Conservation (phyloP, 2,888 invertebrate genomes). For the Eudemis profundana region DNA sequence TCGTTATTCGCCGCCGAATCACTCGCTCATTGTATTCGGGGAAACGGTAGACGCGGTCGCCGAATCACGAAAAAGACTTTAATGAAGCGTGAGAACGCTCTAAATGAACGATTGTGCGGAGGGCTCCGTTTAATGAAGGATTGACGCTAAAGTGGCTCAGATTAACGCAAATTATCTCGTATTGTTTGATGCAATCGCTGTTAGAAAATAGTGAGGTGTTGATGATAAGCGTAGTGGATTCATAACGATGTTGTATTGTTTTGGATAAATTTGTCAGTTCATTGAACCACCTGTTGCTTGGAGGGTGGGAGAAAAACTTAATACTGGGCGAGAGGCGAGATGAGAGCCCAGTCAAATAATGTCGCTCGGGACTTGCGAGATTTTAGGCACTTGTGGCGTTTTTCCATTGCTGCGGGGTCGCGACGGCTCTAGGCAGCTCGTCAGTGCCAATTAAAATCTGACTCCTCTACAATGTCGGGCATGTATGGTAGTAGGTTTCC, state of each 20-base stretch:
- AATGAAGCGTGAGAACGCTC: constrained; percentile 84
- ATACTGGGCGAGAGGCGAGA: constrained; percentile 56
- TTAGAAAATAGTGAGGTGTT: constrained; percentile 21
- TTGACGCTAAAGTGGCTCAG: constrained; percentile 75
- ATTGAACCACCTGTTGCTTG: constrained; percentile 74
- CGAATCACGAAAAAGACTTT: constrained; percentile 84
- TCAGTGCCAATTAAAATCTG: constrained; percentile 78
- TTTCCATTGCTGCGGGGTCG: neutral
- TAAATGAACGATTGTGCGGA: constrained; percentile 82
- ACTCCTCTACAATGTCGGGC: constrained; percentile 67
- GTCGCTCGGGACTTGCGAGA: neutral
- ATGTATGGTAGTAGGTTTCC: neutral
- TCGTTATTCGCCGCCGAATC: constrained; percentile 86
- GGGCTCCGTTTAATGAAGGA: constrained; percentile 78
- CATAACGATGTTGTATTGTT: constrained; percentile 49
- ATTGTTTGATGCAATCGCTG: constrained; percentile 52
- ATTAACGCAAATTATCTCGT: constrained; percentile 65
- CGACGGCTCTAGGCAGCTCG: constrained; percentile 46
- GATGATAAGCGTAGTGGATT: constrained; percentile 34
- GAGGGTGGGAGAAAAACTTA: constrained; percentile 75
- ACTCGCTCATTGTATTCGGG: constrained; percentile 84
- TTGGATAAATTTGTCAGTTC: constrained; percentile 62
- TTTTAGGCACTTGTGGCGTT: neutral
- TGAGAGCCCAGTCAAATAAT: constrained; percentile 4
- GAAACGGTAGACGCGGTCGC: constrained; percentile 85